These are phyloP conservation scores for Heterochromis multidens DNA, from an alignment of 2,113 vertebrate genomes.

Conservation along the genomic window DNA sequence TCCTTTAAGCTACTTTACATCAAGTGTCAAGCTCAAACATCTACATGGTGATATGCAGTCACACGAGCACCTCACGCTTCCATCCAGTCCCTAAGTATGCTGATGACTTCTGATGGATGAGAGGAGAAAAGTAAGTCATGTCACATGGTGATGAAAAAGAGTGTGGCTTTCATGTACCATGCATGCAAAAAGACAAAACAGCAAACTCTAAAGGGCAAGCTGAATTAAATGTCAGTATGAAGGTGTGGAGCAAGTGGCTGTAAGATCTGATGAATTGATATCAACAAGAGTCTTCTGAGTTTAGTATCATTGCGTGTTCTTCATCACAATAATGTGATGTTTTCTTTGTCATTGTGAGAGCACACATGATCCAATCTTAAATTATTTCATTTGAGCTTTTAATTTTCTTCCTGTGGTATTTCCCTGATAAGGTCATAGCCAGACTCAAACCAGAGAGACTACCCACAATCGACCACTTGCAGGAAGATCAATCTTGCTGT, in stretches of 20 bases:
- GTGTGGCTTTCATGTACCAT: neutral
- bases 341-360: neutral
- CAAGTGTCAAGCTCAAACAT: neutral
- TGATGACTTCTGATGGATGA: neutral
- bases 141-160: neutral
- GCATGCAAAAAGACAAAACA: neutral
- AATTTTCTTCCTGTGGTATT: neutral
- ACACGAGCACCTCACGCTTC: neutral
- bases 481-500: neutral
- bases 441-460: neutral
- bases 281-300: neutral
- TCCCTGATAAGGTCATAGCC: neutral
- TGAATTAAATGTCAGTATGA: slow-evolving; percentile 55
- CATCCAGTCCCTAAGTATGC: neutral
- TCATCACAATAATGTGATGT: neutral
- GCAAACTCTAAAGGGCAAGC: slow-evolving; percentile 52
- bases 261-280: neutral
- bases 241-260: neutral
- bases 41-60: neutral
- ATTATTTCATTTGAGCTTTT: neutral
- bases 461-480: neutral
- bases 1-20: slow-evolving; percentile 24
- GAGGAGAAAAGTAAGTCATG: neutral
- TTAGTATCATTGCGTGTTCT: neutral
- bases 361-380: neutral